Conservation (phyloP, 2,797 vertebrate species). For the Cirrhinus molitorella region DNA sequence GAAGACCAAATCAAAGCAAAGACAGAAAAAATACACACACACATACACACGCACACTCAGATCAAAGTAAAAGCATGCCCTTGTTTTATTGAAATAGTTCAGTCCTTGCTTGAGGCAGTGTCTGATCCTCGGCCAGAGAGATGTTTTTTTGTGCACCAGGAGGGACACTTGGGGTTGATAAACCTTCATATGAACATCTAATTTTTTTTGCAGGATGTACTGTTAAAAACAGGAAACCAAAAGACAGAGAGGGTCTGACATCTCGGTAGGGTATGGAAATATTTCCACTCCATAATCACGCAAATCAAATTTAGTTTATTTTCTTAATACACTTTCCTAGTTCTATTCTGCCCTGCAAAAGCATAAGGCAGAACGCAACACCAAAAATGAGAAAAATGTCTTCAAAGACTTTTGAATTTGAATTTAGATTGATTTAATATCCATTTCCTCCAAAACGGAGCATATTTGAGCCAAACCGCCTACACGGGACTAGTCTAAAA, state of each 20-base stretch:
- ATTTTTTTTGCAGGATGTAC: slow-evolving; percentile 34
- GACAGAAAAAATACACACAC: slow-evolving; percentile 13
- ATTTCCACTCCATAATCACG: background rate
- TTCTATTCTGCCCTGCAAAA: background rate
- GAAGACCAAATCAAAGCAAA: slow-evolving; percentile 18
- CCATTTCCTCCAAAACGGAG: background rate
- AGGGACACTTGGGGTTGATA: slow-evolving; percentile 16
- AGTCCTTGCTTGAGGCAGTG: slow-evolving; percentile 45
- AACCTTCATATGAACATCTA: slow-evolving; percentile 11
- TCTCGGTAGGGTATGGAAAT: background rate
- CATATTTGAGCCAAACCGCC: no score
- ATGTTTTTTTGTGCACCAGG: slow-evolving; percentile 36
- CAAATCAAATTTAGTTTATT: background rate
- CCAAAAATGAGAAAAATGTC: background rate
- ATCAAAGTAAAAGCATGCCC: slow-evolving; percentile 48
- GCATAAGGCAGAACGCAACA: background rate
- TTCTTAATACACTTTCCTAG: background rate
- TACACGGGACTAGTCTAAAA: background rate
- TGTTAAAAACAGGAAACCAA: slow-evolving; percentile 25
- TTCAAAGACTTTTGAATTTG: background rate
- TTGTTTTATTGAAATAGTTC: slow-evolving; percentile 50
- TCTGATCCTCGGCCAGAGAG: slow-evolving; percentile 48
- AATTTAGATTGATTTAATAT: background rate
- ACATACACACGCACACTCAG: slow-evolving; percentile 20
- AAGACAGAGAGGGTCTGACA: background rate